These are phyloP conservation scores for Rhogogaster chlorosoma DNA, from an alignment of 2,888 invertebrate species.

Conservation along the genomic window DNA sequence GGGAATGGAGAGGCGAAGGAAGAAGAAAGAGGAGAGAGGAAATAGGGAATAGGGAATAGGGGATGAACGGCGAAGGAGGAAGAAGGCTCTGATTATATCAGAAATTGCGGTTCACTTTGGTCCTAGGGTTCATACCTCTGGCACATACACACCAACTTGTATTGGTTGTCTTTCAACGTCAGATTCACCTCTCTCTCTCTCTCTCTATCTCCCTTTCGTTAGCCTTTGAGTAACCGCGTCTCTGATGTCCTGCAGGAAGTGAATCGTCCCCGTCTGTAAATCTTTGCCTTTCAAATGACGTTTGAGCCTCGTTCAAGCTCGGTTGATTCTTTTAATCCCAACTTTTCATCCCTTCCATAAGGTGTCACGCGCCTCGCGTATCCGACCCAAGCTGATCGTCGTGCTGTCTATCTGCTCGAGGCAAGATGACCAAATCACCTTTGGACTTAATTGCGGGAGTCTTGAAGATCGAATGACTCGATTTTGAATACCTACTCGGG, in stretches of 20 bases:
- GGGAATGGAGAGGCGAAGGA: neutral
- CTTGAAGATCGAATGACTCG: neutral
- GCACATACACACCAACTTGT: neutral
- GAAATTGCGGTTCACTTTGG: constrained; percentile 60
- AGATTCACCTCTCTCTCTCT: constrained; percentile 3
- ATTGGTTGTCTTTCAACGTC: neutral
- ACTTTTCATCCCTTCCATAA: neutral
- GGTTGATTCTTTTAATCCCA: constrained; percentile 30
- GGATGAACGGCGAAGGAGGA: neutral
- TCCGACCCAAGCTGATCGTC: neutral
- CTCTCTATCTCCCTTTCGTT: neutral
- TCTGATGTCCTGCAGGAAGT: constrained; percentile 24
- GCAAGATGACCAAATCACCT: constrained; percentile 8
- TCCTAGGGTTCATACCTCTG: neutral
- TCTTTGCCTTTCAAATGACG: constrained; percentile 43
- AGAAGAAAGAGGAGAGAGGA: neutral
- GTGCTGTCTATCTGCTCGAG: neutral
- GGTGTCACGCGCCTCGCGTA: neutral
- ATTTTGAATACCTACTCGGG: neutral
- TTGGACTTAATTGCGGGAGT: neutral
- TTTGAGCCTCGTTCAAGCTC: constrained; percentile 37
- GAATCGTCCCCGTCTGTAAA: constrained; percentile 15
- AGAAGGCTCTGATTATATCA: constrained; percentile 66
- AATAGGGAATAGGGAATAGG: constrained; percentile 13
- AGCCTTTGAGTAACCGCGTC: constrained; percentile 14